Base-by-base conservation (phyloP, 30 jellyfish, hydroid and myxozoan species). In the Mastigias papua region DNA sequence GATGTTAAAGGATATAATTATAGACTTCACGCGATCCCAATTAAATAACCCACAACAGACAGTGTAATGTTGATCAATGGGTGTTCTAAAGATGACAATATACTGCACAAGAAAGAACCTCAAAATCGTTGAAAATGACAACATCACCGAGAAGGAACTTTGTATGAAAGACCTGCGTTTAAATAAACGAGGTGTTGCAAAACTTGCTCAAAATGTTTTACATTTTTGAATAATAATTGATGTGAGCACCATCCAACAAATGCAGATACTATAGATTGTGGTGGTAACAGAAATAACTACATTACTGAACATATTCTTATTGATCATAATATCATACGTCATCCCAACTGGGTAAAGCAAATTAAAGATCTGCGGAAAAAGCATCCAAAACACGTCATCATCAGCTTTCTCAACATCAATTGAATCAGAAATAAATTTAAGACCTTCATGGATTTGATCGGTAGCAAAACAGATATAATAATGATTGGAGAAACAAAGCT, bases 121-220 rank as follows among this genome's bases (percentile, higher is more conserved):
- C n/a, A n/a, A n/a, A n/a, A n/a, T n/a, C n/a, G n/a, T n/a, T n/a
- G n/a, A n/a, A n/a, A n/a, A n/a, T n/a, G n/a, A n/a, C n/a, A n/a
- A n/a, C n/a, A n/a, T n/a, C n/a, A n/a, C n/a, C n/a, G n/a, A n/a
- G n/a, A n/a, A n/a, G n/a, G n/a, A n/a, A n/a, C n/a, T n/a, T n/a
- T n/a, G n/a, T n/a, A n/a, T n/a, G n/a, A n/a, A n/a, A n/a, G n/a
- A n/a, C n/a, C n/a, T n/a, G n/a, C 73, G 11, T 22, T 62, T n/a
- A n/a, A n/a, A n/a, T n/a, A n/a, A n/a, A n/a, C n/a, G n/a, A n/a
- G n/a, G n/a, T n/a, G n/a, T n/a, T 62, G 74, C 74, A 10, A 62
- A 62, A 62, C 74, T 62, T 62, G 74, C 74, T 0, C 20, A 62
- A 10, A 62, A 62, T 62, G 16, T 62, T 28, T 62, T 10, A 62